phyloP scores from a whole-genome alignment of 2,113 vertebrate genomes.

The Tetrao urogallus region DNA sequence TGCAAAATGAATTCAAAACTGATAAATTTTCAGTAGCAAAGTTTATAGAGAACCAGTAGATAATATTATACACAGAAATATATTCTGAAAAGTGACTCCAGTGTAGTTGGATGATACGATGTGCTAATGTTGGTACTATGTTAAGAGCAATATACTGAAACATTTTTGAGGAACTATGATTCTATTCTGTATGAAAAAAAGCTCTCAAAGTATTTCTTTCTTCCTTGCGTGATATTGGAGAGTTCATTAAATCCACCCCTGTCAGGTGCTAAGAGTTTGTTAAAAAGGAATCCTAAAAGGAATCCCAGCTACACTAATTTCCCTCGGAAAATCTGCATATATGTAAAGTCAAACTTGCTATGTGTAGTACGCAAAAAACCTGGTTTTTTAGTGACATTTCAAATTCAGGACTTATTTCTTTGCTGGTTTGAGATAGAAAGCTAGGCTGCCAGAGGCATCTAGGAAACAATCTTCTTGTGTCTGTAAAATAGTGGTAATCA shows the following conservation, averaged over 20 bases:
- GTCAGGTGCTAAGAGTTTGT: background rate
- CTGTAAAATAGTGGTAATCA: background rate
- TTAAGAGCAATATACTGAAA: background rate
- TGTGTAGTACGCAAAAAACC: background rate
- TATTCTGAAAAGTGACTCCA: constrained; percentile 2
- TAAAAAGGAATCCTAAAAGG: background rate
- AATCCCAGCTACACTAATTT: background rate
- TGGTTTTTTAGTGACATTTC: background rate
- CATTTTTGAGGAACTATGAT: background rate
- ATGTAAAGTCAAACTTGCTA: background rate
- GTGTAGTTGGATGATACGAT: background rate
- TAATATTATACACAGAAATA: constrained; percentile 10
- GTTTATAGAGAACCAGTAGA: background rate
- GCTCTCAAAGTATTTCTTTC: background rate
- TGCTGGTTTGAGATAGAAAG: background rate
- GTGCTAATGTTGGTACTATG: background rate
- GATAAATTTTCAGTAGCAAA: background rate
- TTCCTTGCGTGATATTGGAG: background rate
- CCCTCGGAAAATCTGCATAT: background rate
- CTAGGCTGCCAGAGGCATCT: background rate
- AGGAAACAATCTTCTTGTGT: background rate
- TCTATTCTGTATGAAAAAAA: background rate
- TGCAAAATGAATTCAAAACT: constrained; percentile 1
- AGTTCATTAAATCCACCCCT: background rate
- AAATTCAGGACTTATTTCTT: background rate